phyloP scores from a whole-genome alignment of 2,113 vertebrate species.

The Perca schrenkii region DNA sequence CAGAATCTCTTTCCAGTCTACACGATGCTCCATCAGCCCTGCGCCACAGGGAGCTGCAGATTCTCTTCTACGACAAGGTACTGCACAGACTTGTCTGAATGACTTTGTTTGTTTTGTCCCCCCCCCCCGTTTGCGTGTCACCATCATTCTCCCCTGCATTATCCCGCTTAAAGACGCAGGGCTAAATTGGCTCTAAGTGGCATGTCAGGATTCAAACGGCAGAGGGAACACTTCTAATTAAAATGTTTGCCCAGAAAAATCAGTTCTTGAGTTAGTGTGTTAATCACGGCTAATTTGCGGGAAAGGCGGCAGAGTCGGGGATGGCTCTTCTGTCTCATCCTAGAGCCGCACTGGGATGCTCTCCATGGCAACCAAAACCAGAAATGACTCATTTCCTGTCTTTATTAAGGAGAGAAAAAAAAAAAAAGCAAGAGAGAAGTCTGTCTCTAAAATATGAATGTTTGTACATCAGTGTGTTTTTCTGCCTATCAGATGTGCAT shows the following conservation, averaged over 20 bases:
- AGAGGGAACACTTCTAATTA: constrained; percentile 84
- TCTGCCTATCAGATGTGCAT: constrained; percentile 42
- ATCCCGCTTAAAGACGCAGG: constrained; percentile 72
- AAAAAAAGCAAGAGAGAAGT: constrained; percentile 7
- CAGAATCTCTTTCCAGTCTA: not conserved
- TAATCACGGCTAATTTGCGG: constrained; percentile 84
- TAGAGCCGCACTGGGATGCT: constrained; percentile 65
- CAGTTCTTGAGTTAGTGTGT: constrained; percentile 80
- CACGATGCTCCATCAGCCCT: constrained; percentile 6
- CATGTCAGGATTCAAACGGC: constrained; percentile 77
- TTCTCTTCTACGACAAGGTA: constrained; percentile 50
- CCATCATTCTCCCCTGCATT: constrained; percentile 71
- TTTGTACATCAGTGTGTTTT: constrained; percentile 18
- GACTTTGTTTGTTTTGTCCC: constrained; percentile 54
- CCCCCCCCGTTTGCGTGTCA: constrained; percentile 63
- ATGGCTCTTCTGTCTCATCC: constrained; percentile 41
- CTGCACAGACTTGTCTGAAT: constrained; percentile 8
- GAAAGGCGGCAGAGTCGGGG: constrained; percentile 56
- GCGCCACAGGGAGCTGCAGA: constrained; percentile 11
- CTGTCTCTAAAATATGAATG: constrained; percentile 23
- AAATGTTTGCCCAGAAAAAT: constrained; percentile 86
- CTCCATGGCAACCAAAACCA: constrained; percentile 75
- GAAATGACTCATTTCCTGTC: constrained; percentile 57
- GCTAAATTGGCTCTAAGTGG: constrained; percentile 83
- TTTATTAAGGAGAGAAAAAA: constrained; percentile 9